phyloP scores from a whole-genome alignment of 2,797 vertebrate genomes.

The Anguilla megastoma region DNA sequence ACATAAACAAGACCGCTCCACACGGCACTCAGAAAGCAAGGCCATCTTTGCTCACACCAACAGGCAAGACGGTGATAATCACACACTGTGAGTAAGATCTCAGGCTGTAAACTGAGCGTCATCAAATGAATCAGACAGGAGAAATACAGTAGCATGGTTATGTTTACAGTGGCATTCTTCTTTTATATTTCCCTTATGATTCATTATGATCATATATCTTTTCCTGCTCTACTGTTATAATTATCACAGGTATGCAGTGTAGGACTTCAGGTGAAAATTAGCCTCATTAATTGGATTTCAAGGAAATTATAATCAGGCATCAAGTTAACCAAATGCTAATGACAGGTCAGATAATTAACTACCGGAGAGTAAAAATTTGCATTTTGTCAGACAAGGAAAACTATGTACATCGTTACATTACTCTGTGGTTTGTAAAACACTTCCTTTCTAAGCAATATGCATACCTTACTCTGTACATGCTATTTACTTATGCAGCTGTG shows the following conservation, averaged over 20 bases:
- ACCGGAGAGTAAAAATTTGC: not conserved
- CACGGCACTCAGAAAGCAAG: not conserved
- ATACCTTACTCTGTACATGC: not conserved
- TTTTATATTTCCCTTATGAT: not conserved
- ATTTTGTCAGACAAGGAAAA: not conserved
- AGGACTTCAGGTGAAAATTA: not conserved
- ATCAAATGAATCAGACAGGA: not conserved
- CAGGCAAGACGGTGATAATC: not conserved
- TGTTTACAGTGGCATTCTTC: not conserved
- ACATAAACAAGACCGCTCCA: slow-evolving; percentile 34
- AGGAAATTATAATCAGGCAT: not conserved
- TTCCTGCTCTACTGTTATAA: not conserved
- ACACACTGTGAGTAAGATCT: not conserved
- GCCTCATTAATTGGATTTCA: not conserved
- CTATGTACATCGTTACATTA: not conserved
- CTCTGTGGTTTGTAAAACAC: not conserved
- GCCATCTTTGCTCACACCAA: slow-evolving; percentile 17
- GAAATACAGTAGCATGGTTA: not conserved
- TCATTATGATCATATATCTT: not conserved
- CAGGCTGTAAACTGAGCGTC: not conserved
- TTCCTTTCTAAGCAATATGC: too few species aligned
- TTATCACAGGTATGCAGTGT: not conserved
- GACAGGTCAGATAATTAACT: not conserved
- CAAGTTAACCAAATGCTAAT: not conserved
- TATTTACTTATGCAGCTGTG: not conserved